Evolutionary conservation across 2,888 invertebrate genomes (phyloP).

Genomic region (Netelia inedita): DNA sequence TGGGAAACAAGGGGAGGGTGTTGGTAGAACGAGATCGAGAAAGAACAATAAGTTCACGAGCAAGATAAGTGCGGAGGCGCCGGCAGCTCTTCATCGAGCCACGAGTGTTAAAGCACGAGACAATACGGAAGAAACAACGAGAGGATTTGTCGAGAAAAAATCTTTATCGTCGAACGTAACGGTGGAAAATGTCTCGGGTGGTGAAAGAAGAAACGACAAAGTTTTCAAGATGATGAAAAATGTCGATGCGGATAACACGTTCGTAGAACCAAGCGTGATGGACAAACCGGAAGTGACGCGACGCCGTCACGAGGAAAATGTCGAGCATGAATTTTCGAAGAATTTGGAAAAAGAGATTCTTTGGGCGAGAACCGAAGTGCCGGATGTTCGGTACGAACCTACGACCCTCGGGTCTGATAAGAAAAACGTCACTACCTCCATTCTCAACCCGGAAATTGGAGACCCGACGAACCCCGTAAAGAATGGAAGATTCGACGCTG

Average conservation of each 20-base stretch:
- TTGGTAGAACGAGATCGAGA: slow-evolving; percentile 38
- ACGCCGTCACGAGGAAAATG: slow-evolving; percentile 69
- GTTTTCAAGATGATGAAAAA: slow-evolving; percentile 43
- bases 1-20: slow-evolving; percentile 43
- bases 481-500: slow-evolving; percentile 75
- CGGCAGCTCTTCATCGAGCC: slow-evolving; percentile 38
- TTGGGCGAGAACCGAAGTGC: slow-evolving; percentile 68
- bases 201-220: not conserved
- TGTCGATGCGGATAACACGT: slow-evolving; percentile 60
- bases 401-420: not conserved
- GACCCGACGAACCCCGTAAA: slow-evolving; percentile 9
- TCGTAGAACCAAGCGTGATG: slow-evolving; percentile 50
- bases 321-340: slow-evolving; percentile 79
- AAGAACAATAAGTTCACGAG: slow-evolving; percentile 53
- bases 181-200: not conserved
- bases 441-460: not conserved
- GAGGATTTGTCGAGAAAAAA: slow-evolving; percentile 34
- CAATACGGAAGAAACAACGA: not conserved
- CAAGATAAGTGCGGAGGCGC: slow-evolving; percentile 20
- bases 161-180: slow-evolving; percentile 36
- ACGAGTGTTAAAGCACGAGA: slow-evolving; percentile 20
- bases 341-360: slow-evolving; percentile 79
- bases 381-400: slow-evolving; percentile 16
- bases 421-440: slow-evolving; percentile 7
- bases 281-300: slow-evolving; percentile 47